Evolutionary conservation across 2,113 vertebrate species (phyloP).

Genomic region (Rhombomys opimus): DNA sequence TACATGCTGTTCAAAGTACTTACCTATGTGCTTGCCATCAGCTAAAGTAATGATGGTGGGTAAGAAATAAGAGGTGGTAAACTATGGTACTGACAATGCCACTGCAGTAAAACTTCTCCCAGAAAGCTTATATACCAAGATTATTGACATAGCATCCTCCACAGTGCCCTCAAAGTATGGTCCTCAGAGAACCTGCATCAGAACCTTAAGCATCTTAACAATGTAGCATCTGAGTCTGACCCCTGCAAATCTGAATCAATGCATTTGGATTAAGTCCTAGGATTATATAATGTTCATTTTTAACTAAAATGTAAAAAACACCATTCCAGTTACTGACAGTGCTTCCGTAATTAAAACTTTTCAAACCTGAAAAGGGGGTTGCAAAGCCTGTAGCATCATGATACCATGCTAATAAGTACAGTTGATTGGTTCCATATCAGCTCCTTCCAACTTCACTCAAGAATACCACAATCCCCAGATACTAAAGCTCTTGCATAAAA

Average conservation of each 20-base stretch:
- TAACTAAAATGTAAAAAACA: slow-evolving; percentile 33
- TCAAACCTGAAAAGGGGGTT: not conserved
- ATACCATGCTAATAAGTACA: not conserved
- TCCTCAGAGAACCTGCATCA: not conserved
- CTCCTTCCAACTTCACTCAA: not conserved
- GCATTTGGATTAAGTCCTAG: not conserved
- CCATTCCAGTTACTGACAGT: not conserved
- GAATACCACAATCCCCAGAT: not conserved
- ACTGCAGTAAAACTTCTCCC: not conserved
- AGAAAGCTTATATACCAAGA: not conserved
- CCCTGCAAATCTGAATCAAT: not conserved
- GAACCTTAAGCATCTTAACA: not conserved
- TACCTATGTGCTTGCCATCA: not conserved
- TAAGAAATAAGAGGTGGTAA: not conserved
- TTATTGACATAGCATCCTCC: not conserved
- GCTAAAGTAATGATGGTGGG: not conserved
- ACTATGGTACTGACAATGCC: not conserved
- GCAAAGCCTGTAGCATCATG: not conserved
- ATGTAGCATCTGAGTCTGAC: not conserved
- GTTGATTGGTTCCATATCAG: not conserved
- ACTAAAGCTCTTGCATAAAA: not conserved
- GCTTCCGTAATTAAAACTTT: slow-evolving; percentile 19
- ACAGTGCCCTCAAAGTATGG: not conserved
- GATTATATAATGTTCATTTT: not conserved
- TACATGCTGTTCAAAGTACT: not conserved